A percentile compares a stretch with the other conserved stretches of the same genome.
These are phyloP conservation scores for Hydriomena furcata DNA, from an alignment of 2,888 invertebrate genomes.

Conservation along the genomic window DNA sequence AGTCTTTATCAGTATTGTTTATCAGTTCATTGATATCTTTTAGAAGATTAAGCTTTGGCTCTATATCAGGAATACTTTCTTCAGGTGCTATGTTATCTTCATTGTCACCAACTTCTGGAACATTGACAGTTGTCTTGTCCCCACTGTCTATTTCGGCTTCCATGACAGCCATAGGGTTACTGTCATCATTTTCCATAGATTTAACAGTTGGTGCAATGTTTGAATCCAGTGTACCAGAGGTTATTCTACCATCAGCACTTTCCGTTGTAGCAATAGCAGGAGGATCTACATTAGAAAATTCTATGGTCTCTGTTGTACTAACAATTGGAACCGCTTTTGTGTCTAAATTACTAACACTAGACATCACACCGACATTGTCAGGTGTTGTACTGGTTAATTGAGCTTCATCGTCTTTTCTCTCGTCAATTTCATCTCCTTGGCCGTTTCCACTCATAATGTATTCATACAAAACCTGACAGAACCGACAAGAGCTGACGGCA, in stretches of 20 bases:
- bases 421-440: slow-evolving; percentile 16
- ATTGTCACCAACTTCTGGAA: background rate
- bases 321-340: background rate
- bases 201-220: background rate
- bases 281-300: background rate
- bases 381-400: slow-evolving; percentile 10
- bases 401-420: slow-evolving; percentile 22
- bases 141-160: background rate
- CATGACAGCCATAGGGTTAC: background rate
- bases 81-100: background rate
- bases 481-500: background rate
- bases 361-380: slow-evolving; percentile 5
- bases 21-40: background rate
- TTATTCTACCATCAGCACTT: background rate
- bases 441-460: slow-evolving; percentile 20
- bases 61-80: background rate
- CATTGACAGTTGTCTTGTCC: too few relatives aligned
- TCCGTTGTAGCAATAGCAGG: background rate
- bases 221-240: background rate
- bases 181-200: background rate
- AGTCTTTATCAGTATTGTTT: slow-evolving; percentile 11
- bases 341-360: background rate
- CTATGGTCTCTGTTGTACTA: background rate
- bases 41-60: background rate
- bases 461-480: slow-evolving; percentile 10